Evolutionary conservation across 2,888 invertebrate species (phyloP).

Genomic region (Gymnoscelis rufifasciata): DNA sequence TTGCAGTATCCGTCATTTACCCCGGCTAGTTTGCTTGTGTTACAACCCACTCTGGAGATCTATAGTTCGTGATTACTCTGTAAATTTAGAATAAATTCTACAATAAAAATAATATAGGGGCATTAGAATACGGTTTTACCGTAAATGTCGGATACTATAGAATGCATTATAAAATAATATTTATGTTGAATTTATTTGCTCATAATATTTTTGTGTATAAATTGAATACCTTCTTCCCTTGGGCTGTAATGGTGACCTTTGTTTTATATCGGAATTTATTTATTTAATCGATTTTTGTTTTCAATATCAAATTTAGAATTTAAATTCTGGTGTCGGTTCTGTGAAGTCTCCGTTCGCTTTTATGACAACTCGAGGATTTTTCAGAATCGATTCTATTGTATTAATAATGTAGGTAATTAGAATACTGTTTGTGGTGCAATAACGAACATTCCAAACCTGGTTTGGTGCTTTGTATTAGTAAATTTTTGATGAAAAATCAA

Average conservation of each 20-base stretch:
- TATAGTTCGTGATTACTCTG: background rate
- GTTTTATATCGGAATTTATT: slow-evolving; percentile 56
- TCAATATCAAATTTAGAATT: slow-evolving; percentile 4
- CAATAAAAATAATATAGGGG: too few species aligned
- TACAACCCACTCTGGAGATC: background rate
- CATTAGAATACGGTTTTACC: too few species aligned
- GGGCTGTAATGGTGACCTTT: slow-evolving; percentile 72
- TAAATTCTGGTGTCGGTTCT: background rate
- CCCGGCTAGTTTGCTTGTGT: background rate
- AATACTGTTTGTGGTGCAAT: slow-evolving; percentile 71
- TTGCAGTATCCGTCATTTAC: slow-evolving; percentile 30
- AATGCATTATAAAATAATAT: slow-evolving; percentile 18
- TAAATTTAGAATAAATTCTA: too few species aligned
- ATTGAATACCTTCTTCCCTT: slow-evolving; percentile 12
- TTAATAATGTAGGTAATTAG: slow-evolving; percentile 37
- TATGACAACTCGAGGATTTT: background rate
- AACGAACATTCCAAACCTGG: slow-evolving; percentile 76
- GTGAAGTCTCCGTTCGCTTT: background rate
- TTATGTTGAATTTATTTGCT: slow-evolving; percentile 37
- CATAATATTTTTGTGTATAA: slow-evolving; percentile 31
- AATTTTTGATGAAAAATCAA: slow-evolving; percentile 60
- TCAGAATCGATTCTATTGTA: slow-evolving; percentile 1
- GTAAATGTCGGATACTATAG: slow-evolving; percentile 9
- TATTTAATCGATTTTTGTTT: slow-evolving; percentile 35
- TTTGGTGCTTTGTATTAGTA: slow-evolving; percentile 77